These are phyloP conservation scores for Ochropleura leucogaster DNA, from an alignment of 2,888 invertebrate genomes.

Conservation along the genomic window DNA sequence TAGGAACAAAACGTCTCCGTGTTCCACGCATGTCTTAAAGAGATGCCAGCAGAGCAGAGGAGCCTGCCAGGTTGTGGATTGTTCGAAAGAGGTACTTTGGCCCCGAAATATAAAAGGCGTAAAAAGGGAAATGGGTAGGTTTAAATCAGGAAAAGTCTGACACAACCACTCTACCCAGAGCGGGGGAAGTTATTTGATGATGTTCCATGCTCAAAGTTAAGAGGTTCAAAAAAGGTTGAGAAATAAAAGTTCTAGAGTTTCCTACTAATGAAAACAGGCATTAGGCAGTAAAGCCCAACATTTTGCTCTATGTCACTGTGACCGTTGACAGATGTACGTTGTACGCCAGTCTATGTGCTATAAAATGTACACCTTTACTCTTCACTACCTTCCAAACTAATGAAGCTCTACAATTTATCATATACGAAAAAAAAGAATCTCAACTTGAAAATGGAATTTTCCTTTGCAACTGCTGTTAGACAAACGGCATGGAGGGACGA, in stretches of 20 bases:
- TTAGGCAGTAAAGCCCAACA: background rate
- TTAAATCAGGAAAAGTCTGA: too few species aligned
- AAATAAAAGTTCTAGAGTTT: background rate
- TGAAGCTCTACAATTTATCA: conserved; percentile 3
- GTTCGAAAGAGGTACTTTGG: too few species aligned
- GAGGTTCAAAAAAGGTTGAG: too few species aligned
- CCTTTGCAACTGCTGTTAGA: conserved; percentile 15
- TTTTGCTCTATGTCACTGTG: background rate
- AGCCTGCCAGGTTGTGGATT: too few species aligned
- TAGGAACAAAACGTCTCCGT: background rate
- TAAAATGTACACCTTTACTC: background rate
- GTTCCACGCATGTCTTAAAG: too few species aligned
- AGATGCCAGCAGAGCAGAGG: too few species aligned
- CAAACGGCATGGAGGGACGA: conserved; percentile 6
- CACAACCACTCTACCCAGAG: too few species aligned
- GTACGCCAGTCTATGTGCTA: background rate
- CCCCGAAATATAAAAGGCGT: too few species aligned
- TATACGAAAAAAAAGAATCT: background rate
- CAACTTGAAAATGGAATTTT: conserved; percentile 35
- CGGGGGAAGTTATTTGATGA: too few species aligned
- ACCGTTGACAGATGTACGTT: background rate
- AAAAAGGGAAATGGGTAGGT: too few species aligned
- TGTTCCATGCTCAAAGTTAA: too few species aligned
- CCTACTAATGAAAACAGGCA: background rate
- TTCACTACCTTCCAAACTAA: background rate